Evolutionary conservation across 2,113 vertebrate genomes (phyloP).

Genomic region (Phalacrocorax carbo): DNA sequence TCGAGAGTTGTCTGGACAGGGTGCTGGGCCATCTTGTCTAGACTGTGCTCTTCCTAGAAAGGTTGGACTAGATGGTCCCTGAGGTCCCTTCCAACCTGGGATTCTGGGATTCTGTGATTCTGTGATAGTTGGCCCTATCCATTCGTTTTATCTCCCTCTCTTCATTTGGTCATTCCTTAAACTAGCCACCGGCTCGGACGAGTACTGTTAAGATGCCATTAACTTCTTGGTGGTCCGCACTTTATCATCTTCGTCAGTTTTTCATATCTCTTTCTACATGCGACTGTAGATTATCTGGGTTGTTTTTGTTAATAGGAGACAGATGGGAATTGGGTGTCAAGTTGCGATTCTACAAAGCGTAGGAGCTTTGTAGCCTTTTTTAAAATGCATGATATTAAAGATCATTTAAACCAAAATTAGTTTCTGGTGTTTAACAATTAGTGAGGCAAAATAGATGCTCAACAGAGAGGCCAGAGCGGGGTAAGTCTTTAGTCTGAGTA

Average conservation of each 20-base stretch:
- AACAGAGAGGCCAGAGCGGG: background rate
- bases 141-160: background rate
- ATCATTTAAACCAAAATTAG: conserved; percentile 43
- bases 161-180: background rate
- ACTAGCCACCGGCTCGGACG: background rate
- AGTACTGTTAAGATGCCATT: background rate
- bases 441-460: background rate
- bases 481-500: background rate
- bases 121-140: background rate
- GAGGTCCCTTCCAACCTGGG: too few relatives aligned
- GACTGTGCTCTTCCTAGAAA: too few relatives aligned
- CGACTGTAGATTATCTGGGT: conserved; percentile 17
- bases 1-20: too few relatives aligned
- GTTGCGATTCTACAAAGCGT: background rate
- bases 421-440: conserved; percentile 30
- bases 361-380: conserved; percentile 51
- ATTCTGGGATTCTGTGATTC: too few relatives aligned
- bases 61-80: too few relatives aligned
- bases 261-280: conserved; percentile 12
- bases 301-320: conserved; percentile 60
- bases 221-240: background rate
- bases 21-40: too few relatives aligned
- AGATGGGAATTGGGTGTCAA: conserved; percentile 64
- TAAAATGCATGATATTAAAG: conserved; percentile 47
- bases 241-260: background rate